Conservation (phyloP, 2,797 vertebrate species). For the Carapus acus region DNA sequence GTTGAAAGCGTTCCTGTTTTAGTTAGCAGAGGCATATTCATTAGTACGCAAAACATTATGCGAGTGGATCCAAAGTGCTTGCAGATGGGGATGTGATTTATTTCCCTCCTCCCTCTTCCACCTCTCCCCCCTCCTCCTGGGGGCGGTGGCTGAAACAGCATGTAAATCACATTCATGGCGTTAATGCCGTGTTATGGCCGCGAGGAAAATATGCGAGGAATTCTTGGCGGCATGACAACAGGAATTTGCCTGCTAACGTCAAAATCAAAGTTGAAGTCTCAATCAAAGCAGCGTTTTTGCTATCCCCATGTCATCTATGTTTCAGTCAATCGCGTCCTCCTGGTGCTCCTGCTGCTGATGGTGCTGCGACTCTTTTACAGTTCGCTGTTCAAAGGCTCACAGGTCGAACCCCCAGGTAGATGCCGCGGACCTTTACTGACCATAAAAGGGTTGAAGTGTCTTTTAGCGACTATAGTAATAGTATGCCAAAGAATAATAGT, state of each 20-base stretch:
- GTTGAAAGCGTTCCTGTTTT: neutral
- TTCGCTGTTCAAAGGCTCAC: constrained; percentile 68
- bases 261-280: no score
- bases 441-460: no score
- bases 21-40: constrained; percentile 8
- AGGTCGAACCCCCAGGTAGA: constrained; percentile 68
- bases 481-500: no score
- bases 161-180: neutral
- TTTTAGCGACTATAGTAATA: no score
- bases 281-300: neutral
- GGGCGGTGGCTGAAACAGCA: neutral
- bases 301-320: constrained; percentile 1
- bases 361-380: constrained; percentile 82
- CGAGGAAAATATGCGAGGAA: no score
- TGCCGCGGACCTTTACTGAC: neutral
- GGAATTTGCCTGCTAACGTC: no score
- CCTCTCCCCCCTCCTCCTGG: neutral
- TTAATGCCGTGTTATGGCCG: no score
- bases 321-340: constrained; percentile 85
- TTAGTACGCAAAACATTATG: neutral
- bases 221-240: no score
- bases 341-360: constrained; percentile 82
- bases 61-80: neutral
- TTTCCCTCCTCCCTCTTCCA: neutral
- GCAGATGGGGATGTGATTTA: constrained; percentile 14